phyloP scores from a whole-genome alignment of 1,140 invertebrate species.

The Drosophila sp. region DNA sequence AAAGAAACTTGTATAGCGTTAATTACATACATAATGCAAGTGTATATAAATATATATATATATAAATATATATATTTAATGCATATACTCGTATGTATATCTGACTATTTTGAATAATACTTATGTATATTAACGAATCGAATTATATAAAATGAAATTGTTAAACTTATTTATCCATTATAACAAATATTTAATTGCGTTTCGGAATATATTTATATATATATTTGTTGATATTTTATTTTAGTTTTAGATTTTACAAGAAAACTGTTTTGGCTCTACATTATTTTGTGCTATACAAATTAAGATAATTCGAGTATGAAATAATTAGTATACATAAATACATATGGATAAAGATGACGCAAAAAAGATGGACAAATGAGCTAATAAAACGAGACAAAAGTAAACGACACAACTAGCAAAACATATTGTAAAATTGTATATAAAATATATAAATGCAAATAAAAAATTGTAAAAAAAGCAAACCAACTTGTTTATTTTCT shows the following conservation, averaged over 20 bases:
- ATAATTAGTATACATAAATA: slow-evolving; percentile 52
- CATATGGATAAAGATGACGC: slow-evolving; percentile 43
- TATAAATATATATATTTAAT: slow-evolving; percentile 25
- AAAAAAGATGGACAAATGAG: slow-evolving; percentile 53
- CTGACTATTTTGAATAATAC: slow-evolving; percentile 34
- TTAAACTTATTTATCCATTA: slow-evolving; percentile 38
- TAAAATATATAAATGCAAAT: slow-evolving; percentile 80
- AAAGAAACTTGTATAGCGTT: slow-evolving; percentile 57
- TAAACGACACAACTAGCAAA: slow-evolving; percentile 48
- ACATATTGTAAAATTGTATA: slow-evolving; percentile 78
- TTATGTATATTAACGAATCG: slow-evolving; percentile 31
- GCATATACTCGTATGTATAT: slow-evolving; percentile 34
- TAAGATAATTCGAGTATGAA: slow-evolving; percentile 63
- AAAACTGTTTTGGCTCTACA: slow-evolving; percentile 24
- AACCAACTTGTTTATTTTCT: slow-evolving; percentile 6
- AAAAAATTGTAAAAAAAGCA: slow-evolving; percentile 69
- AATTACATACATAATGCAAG: slow-evolving; percentile 51
- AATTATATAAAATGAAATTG: slow-evolving; percentile 44
- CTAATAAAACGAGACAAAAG: slow-evolving; percentile 48
- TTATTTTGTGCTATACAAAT: slow-evolving; percentile 58
- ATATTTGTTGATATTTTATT: slow-evolving; percentile 19
- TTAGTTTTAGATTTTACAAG: neutral
- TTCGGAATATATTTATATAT: slow-evolving; percentile 5
- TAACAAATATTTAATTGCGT: slow-evolving; percentile 23
- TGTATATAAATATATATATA: slow-evolving; percentile 26